phyloP scores from a whole-genome alignment of 1,140 invertebrate species.

The Octopus sinensis region DNA sequence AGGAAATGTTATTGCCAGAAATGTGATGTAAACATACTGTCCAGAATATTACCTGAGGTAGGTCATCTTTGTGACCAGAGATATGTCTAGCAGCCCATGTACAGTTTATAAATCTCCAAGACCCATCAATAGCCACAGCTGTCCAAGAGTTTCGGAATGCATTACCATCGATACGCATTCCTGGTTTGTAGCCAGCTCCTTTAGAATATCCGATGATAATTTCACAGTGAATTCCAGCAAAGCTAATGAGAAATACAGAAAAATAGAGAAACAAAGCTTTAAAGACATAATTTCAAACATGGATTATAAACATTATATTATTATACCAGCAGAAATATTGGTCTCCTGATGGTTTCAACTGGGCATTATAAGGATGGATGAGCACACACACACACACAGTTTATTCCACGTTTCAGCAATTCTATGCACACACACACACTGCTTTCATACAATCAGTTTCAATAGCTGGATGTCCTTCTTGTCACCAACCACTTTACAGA shows the following conservation, averaged over 20 bases:
- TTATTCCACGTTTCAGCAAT: too few species aligned
- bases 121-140: conserved; percentile 49
- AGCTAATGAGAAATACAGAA: conserved; percentile 65
- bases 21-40: too few species aligned
- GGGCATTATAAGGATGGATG: too few species aligned
- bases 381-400: too few species aligned
- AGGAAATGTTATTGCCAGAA: too few species aligned
- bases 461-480: too few species aligned
- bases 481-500: too few species aligned
- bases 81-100: conserved; percentile 61
- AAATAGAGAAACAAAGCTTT: neutral
- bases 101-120: conserved; percentile 54
- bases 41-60: conserved; percentile 30
- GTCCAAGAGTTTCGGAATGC: conserved; percentile 66
- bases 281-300: too few species aligned
- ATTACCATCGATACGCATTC: conserved; percentile 93
- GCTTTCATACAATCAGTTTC: too few species aligned
- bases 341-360: neutral
- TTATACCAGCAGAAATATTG: neutral
- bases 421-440: too few species aligned
- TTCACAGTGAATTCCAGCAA: conserved; percentile 96
- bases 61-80: conserved; percentile 49
- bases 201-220: conserved; percentile 99
- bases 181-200: conserved; percentile 95
- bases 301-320: too few species aligned